Evolutionary conservation across 1,140 invertebrate species (phyloP).

Genomic region (Papilio glaucus): DNA sequence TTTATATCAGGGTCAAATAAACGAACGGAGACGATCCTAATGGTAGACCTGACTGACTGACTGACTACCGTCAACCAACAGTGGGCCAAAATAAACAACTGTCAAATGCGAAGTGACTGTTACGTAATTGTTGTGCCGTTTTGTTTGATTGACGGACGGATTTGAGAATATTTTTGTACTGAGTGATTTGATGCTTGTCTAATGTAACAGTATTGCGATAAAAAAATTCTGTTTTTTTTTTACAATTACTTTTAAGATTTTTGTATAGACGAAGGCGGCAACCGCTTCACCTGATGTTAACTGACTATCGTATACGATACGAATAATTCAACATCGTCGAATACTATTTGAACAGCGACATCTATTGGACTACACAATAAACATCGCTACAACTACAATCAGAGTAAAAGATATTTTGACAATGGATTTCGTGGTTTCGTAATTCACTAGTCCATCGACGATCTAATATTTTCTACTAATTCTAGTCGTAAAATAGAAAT

Average conservation of each 20-base stretch:
- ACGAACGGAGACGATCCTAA: neutral
- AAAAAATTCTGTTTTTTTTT: too few species aligned
- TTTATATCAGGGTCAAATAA: slow-evolving; percentile 7
- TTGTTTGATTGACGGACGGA: neutral
- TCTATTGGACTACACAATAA: neutral
- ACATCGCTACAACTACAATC: neutral
- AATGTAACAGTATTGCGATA: too few species aligned
- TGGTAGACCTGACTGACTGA: neutral
- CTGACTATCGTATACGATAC: too few species aligned
- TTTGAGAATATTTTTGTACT: neutral
- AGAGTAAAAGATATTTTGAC: too few species aligned
- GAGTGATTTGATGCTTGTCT: neutral
- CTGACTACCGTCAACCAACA: neutral
- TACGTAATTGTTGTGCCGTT: slow-evolving; percentile 20
- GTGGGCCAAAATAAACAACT: slow-evolving; percentile 11
- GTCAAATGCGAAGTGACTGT: slow-evolving; percentile 14
- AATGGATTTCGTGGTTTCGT: neutral
- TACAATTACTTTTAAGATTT: too few species aligned
- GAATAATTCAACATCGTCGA: neutral
- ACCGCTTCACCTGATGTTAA: too few species aligned
- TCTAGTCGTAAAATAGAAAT: slow-evolving; percentile 3
- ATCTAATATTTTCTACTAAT: neutral
- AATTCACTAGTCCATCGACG: neutral
- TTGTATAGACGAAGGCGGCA: too few species aligned
- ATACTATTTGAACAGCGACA: neutral